Base-by-base conservation (phyloP, 2,797 vertebrate species). In the Lepilemur septentrionalis region DNA sequence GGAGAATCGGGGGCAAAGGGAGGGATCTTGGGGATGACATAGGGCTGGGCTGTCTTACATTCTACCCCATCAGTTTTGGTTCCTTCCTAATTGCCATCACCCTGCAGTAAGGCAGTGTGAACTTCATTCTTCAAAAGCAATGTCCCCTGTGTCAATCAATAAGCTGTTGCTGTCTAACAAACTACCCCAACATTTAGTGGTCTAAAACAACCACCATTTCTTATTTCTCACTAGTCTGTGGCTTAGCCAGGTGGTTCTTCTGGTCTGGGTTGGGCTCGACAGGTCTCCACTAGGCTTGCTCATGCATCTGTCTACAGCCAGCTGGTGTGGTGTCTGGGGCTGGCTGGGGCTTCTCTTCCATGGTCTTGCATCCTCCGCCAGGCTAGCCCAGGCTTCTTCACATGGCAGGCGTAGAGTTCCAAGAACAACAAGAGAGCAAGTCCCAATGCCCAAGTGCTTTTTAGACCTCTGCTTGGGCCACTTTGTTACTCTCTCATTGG, bases 401-500 rank as follows among this genome's bases (percentile, higher is more conserved):
- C 52, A 23, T 43, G 38, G 67, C 48, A 46, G 18, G 38, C 0
- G 1, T 43, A 57, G 55, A 11, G 48, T 52, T 70, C 81, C 57
- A 80, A 48, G 46, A 73, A 25, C 46, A 63, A 78, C 30, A 65
- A 67, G 52, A 72, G 28, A 46, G 46, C 18, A 88, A 80, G 30
- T 79, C 20, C 32, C 43, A 38, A 14, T 43, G 57, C 52, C 52
- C n/a, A 82, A 72, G 69, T 14, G 41, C 32, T 79, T 67, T 65
- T n/a, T 41, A 83, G 48, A 83, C 46, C 69, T 67, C 32, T 70
- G 20, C 35, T 50, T 46, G 13, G 48, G 55, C 30, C 25, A 78
- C 38, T 94, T 55, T 81, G 12, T 81, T 91, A 38, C 35, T 61
- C 20, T 88, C 15, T 93, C 48, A 35, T 46, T 96, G 95, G 85